A percentile compares a stretch with the other conserved stretches of the same genome.
phyloP scores from a whole-genome alignment of 2,888 invertebrate species.

The Calameuta pallipes region DNA sequence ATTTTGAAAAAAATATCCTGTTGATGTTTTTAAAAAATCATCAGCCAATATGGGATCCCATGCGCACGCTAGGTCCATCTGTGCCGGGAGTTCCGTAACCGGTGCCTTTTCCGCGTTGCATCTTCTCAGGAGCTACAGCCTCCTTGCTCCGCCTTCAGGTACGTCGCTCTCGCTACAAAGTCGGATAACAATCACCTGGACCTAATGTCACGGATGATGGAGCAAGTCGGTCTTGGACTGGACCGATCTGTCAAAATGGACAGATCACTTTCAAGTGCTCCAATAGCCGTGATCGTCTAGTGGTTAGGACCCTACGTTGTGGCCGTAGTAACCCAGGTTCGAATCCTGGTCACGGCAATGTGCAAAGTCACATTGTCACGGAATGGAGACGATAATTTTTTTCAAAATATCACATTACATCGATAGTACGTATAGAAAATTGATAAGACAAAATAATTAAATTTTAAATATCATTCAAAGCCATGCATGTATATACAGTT shows the following conservation, averaged over 20 bases:
- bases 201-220: conserved; percentile 10
- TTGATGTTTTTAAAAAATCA: background rate
- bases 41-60: conserved; percentile 36
- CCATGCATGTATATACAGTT: too few species aligned
- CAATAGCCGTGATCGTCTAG: conserved; percentile 32
- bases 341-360: conserved; percentile 27
- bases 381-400: conserved; percentile 8
- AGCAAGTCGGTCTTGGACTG: conserved; percentile 8
- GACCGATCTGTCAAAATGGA: background rate
- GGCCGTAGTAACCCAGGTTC: conserved; percentile 26
- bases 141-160: conserved; percentile 74
- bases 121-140: conserved; percentile 75
- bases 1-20: background rate
- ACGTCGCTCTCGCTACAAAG: conserved; percentile 13
- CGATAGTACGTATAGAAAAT: too few species aligned
- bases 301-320: conserved; percentile 25
- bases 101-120: conserved; percentile 72
- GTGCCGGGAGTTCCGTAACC: conserved; percentile 49
- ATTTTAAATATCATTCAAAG: too few species aligned
- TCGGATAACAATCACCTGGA: background rate
- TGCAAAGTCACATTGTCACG: conserved; percentile 41
- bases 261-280: conserved; percentile 25
- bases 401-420: too few species aligned
- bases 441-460: too few species aligned
- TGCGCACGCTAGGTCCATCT: conserved; percentile 42